Evolutionary conservation across 2,888 invertebrate species (phyloP).

Genomic region (Lacanobia oleracea): DNA sequence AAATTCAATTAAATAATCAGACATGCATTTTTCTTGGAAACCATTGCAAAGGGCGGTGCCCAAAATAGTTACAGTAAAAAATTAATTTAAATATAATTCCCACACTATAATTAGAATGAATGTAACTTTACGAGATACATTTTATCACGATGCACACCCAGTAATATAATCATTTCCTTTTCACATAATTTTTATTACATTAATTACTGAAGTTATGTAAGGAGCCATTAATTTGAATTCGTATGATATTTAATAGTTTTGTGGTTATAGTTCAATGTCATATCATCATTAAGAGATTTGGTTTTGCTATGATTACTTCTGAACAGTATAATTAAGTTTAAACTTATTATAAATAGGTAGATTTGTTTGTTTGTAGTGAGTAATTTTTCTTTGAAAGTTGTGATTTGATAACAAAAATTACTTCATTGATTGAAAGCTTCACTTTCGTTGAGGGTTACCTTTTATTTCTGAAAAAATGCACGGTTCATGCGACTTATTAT

Average conservation of each 20-base stretch:
- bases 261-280: slow-evolving; percentile 38
- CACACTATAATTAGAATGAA: slow-evolving; percentile 27
- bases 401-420: too few species aligned
- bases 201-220: slow-evolving; percentile 20
- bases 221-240: slow-evolving; percentile 10
- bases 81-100: slow-evolving; percentile 9
- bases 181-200: slow-evolving; percentile 39
- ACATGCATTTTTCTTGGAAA: neutral
- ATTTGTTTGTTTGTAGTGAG: neutral
- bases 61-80: neutral
- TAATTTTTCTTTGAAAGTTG: too few species aligned
- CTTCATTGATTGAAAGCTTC: too few species aligned
- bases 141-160: slow-evolving; percentile 1
- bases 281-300: neutral
- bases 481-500: too few species aligned
- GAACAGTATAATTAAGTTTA: neutral
- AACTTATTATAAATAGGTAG: neutral
- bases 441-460: too few species aligned
- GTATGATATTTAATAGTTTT: neutral
- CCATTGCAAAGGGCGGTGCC: neutral
- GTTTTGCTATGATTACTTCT: slow-evolving; percentile 5
- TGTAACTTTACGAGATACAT: slow-evolving; percentile 19
- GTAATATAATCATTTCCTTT: slow-evolving; percentile 38
- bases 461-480: too few species aligned
- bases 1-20: too few species aligned